Conservation (phyloP, 2,888 invertebrate species). For the Tenthredo notha region DNA sequence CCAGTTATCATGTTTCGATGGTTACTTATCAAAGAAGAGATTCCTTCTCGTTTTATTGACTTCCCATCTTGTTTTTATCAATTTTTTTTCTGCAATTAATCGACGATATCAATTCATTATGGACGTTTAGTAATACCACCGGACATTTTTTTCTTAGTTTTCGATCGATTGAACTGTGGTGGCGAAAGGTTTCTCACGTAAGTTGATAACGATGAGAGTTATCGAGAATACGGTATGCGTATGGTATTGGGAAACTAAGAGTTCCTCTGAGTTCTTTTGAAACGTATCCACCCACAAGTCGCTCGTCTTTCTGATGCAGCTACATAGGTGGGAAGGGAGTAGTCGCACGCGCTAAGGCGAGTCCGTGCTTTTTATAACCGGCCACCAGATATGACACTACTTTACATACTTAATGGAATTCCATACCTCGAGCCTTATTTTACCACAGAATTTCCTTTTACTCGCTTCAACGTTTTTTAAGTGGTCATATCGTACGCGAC, state of each 20-base stretch:
- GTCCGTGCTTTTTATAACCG: constrained; percentile 58
- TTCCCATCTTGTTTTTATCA: background rate
- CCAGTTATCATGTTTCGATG: background rate
- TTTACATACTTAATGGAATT: constrained; percentile 70
- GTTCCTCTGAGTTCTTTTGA: constrained; percentile 40
- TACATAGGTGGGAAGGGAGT: background rate
- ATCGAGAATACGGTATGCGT: constrained; percentile 22
- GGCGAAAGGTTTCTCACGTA: constrained; percentile 16
- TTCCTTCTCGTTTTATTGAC: background rate
- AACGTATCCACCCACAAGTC: constrained; percentile 52
- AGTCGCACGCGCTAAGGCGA: constrained; percentile 61
- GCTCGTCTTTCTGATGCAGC: constrained; percentile 25
- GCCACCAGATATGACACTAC: constrained; percentile 61
- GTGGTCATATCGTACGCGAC: constrained; percentile 49
- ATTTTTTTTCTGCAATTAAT: background rate
- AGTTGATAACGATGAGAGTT: constrained; percentile 8
- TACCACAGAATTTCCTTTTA: constrained; percentile 43
- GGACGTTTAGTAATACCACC: background rate
- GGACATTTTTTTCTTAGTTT: background rate
- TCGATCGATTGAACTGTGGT: background rate
- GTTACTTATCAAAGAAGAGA: no score
- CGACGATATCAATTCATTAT: background rate
- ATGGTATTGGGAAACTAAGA: constrained; percentile 41
- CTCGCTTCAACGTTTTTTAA: constrained; percentile 46
- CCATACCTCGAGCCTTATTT: constrained; percentile 54